Conservation (phyloP, 64 coral and sea anemone species). For the Montipora sp. region DNA sequence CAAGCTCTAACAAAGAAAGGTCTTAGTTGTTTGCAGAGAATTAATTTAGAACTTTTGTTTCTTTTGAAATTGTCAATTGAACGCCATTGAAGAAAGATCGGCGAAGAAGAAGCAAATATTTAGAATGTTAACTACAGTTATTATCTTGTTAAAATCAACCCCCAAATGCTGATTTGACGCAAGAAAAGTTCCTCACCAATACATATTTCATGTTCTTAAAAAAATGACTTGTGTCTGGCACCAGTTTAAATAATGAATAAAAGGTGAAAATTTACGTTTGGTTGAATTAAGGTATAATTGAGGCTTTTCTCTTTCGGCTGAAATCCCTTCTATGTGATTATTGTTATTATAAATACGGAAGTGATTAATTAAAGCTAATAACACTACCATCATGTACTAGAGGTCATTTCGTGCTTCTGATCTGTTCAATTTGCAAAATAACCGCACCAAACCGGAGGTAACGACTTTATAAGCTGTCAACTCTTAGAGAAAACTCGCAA, state of each 20-base stretch:
- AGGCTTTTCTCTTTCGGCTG: too few relatives aligned
- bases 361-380: neutral
- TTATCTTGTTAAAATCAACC: too few relatives aligned
- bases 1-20: neutral
- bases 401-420: neutral
- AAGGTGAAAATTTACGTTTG: too few relatives aligned
- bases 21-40: conserved; percentile 25
- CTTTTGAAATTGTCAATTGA: conserved; percentile 27
- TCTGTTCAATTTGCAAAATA: conserved; percentile 12
- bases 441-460: neutral
- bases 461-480: conserved; percentile 10
- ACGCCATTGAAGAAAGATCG: neutral
- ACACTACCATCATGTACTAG: neutral
- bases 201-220: too few relatives aligned
- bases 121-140: neutral
- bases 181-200: too few relatives aligned
- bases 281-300: too few relatives aligned
- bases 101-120: neutral
- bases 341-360: neutral
- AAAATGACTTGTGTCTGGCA: too few relatives aligned
- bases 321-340: neutral
- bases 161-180: too few relatives aligned
- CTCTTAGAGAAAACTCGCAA: neutral
- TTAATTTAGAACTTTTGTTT: conserved; percentile 42
- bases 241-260: too few relatives aligned